Evolutionary conservation across 2,797 vertebrate genomes (phyloP).

Genomic region (Amniataba percoides): DNA sequence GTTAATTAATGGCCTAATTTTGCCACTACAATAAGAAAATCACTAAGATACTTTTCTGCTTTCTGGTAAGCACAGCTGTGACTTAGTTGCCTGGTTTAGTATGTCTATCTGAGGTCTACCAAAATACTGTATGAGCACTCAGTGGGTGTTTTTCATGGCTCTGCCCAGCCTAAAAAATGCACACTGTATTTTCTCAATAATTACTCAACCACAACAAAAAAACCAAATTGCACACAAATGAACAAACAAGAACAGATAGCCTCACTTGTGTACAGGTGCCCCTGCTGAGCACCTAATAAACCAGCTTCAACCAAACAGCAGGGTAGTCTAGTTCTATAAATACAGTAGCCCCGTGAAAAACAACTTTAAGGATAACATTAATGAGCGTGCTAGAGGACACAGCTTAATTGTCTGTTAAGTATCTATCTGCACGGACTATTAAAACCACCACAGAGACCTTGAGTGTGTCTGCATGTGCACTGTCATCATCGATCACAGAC

Average conservation of each 20-base stretch:
- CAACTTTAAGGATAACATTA: slow-evolving; percentile 55
- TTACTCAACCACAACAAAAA: slow-evolving; percentile 18
- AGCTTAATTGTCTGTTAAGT: slow-evolving; percentile 57
- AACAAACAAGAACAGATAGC: slow-evolving; percentile 59
- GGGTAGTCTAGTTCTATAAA: slow-evolving; percentile 60
- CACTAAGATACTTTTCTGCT: not conserved
- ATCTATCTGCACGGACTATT: slow-evolving; percentile 54
- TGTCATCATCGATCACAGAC: slow-evolving; percentile 27
- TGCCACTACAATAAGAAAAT: not conserved
- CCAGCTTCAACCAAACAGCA: slow-evolving; percentile 67
- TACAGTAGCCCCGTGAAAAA: slow-evolving; percentile 46
- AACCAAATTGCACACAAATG: slow-evolving; percentile 35
- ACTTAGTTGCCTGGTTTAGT: not conserved
- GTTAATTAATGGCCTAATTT: not conserved
- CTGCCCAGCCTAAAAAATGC: slow-evolving; percentile 18
- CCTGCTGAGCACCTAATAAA: slow-evolving; percentile 77
- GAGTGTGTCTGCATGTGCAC: slow-evolving; percentile 8
- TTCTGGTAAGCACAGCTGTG: not conserved
- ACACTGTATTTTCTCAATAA: slow-evolving; percentile 9
- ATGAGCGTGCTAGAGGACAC: slow-evolving; percentile 49
- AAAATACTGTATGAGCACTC: slow-evolving; percentile 3
- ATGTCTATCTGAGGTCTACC: not conserved
- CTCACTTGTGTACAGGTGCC: slow-evolving; percentile 33
- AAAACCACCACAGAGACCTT: slow-evolving; percentile 26
- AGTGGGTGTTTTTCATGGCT: slow-evolving; percentile 3